A percentile compares a stretch with the other conserved stretches of the same genome.
Evolutionary conservation across 2,113 vertebrate species (phyloP).

Genomic region (Corynorhinus townsendii): DNA sequence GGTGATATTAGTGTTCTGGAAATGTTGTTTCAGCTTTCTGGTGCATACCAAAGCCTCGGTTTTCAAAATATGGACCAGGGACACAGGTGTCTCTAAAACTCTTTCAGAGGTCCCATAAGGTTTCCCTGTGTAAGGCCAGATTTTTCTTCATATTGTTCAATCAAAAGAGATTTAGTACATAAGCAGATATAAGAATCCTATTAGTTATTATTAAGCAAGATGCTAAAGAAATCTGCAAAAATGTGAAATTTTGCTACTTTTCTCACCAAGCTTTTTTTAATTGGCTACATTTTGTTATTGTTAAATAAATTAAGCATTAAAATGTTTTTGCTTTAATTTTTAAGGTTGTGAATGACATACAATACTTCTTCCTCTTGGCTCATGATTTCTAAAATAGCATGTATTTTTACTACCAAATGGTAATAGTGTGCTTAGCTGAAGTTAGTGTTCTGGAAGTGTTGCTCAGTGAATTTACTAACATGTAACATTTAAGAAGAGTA

Average conservation of each 20-base stretch:
- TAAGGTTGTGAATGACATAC: neutral
- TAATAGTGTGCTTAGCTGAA: too few species aligned
- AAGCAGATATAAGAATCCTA: neutral
- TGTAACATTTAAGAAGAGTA: neutral
- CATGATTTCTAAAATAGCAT: conserved; percentile 1
- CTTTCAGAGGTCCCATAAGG: neutral
- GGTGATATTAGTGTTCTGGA: neutral
- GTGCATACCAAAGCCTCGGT: neutral
- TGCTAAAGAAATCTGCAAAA: neutral
- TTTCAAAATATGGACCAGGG: neutral
- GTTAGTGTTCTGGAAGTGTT: too few species aligned
- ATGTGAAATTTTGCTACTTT: neutral
- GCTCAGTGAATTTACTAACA: neutral
- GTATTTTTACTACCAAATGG: neutral
- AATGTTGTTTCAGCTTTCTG: neutral
- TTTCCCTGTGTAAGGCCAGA: neutral
- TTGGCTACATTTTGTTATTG: neutral
- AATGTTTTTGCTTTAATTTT: neutral
- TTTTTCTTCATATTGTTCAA: neutral
- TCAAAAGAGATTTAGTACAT: neutral
- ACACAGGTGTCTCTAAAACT: too few species aligned
- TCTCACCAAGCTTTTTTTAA: neutral
- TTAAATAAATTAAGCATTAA: neutral
- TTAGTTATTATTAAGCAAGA: neutral
- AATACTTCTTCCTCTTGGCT: neutral